Conservation (phyloP, 2,113 vertebrate genomes). For the Eira barbara region DNA sequence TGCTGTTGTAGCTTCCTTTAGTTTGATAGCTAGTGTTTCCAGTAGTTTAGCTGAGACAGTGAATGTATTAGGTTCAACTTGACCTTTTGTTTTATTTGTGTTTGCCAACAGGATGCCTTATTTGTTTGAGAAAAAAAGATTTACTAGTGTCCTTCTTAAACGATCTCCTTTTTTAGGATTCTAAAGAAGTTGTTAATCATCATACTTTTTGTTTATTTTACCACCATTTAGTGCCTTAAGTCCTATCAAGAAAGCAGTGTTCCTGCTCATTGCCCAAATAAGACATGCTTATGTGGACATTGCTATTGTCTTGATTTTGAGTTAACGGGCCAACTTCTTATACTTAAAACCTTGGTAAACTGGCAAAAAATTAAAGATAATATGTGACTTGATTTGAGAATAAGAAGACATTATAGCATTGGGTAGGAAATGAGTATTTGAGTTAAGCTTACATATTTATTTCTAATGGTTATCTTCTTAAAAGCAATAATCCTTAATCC, state of each 20-base stretch:
- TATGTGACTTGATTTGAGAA: conserved; percentile 73
- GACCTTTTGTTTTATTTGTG: conserved; percentile 80
- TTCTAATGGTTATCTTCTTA: conserved; percentile 78
- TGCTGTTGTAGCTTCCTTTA: conserved; percentile 71
- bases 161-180: conserved; percentile 76
- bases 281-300: conserved; percentile 74
- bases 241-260: conserved; percentile 84
- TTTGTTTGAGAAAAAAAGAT: conserved; percentile 70
- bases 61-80: conserved; percentile 84
- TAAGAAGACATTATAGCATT: conserved; percentile 70
- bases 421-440: conserved; percentile 64
- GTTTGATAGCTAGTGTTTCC: conserved; percentile 68
- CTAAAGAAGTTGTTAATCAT: conserved; percentile 65
- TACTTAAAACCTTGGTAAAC: conserved; percentile 42
- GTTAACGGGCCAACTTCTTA: conserved; percentile 53
- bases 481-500: conserved; percentile 81
- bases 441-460: conserved; percentile 74
- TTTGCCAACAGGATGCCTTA: conserved; percentile 88
- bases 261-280: conserved; percentile 81
- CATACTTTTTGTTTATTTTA: conserved; percentile 79
- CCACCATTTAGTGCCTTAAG: conserved; percentile 88
- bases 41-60: conserved; percentile 81
- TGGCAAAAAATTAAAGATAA: conserved; percentile 56
- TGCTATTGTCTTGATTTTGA: conserved; percentile 52
- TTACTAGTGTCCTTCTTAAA: conserved; percentile 77